Evolutionary conservation across 2,888 invertebrate species (phyloP).

Genomic region (Atherix ibis): DNA sequence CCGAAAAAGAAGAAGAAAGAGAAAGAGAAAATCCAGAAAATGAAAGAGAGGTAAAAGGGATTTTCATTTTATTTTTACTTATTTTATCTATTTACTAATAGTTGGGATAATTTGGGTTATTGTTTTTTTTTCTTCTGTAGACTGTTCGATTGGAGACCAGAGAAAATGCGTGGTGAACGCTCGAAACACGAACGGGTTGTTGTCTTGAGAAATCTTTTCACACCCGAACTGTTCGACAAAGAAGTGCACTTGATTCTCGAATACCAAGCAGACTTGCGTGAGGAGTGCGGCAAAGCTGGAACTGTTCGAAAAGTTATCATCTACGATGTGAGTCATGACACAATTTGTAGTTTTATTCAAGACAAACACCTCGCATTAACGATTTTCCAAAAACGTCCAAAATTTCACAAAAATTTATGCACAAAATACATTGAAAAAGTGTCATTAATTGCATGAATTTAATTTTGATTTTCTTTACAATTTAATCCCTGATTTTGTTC

Average conservation of each 20-base stretch:
- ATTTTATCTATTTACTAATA: not conserved
- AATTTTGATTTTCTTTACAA: not conserved
- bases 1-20: constrained; percentile 83
- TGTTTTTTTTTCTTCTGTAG: constrained; percentile 27
- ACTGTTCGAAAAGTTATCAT: constrained; percentile 80
- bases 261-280: constrained; percentile 77
- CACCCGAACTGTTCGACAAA: constrained; percentile 72
- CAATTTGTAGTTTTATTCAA: constrained; percentile 1
- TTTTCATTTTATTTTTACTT: not conserved
- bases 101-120: no score
- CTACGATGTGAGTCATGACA: constrained; percentile 56
- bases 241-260: constrained; percentile 80
- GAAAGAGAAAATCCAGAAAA: constrained; percentile 78
- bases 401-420: no score
- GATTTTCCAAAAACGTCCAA: no score
- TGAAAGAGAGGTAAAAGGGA: constrained; percentile 62
- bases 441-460: no score
- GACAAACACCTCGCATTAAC: no score
- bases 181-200: constrained; percentile 81
- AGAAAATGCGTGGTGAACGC: constrained; percentile 72
- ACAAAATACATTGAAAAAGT: no score
- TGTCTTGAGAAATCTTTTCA: constrained; percentile 86
- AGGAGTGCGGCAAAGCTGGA: constrained; percentile 82
- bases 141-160: constrained; percentile 93
- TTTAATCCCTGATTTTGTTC: not conserved